Evolutionary conservation across 2,888 invertebrate species (phyloP).

Genomic region (Cheilosia vulpina): DNA sequence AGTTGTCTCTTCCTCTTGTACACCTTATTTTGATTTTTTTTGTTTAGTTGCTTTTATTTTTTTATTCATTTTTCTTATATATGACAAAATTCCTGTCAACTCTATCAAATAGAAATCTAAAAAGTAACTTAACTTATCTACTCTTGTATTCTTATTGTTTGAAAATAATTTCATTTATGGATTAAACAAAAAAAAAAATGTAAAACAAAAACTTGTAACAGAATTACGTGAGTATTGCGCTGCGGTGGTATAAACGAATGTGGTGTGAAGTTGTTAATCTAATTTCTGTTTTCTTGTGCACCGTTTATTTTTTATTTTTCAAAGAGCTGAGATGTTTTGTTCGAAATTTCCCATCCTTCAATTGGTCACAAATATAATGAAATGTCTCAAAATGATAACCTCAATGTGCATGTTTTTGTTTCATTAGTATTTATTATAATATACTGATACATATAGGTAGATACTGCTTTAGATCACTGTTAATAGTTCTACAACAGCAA

Average conservation of each 20-base stretch:
- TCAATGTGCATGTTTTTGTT: slow-evolving; percentile 56
- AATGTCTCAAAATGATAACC: slow-evolving; percentile 55
- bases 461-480: slow-evolving; percentile 18
- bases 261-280: slow-evolving; percentile 61
- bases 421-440: slow-evolving; percentile 21
- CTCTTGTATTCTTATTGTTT: slow-evolving; percentile 70
- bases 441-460: slow-evolving; percentile 16
- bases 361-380: slow-evolving; percentile 24
- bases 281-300: slow-evolving; percentile 34
- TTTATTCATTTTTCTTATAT: slow-evolving; percentile 39
- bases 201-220: slow-evolving; percentile 48
- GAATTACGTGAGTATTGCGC: slow-evolving; percentile 71
- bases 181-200: slow-evolving; percentile 19
- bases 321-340: slow-evolving; percentile 60
- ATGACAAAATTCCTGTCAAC: slow-evolving; percentile 52
- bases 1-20: slow-evolving; percentile 83
- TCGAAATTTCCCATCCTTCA: background rate
- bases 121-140: slow-evolving; percentile 51
- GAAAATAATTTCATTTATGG: slow-evolving; percentile 52
- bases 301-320: slow-evolving; percentile 8
- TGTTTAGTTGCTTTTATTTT: slow-evolving; percentile 32
- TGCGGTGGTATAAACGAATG: slow-evolving; percentile 56
- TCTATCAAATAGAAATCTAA: slow-evolving; percentile 58
- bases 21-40: background rate
- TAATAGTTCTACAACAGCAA: background rate